Conservation (phyloP, 1,140 invertebrate genomes). For the Riptortus pedestris region DNA sequence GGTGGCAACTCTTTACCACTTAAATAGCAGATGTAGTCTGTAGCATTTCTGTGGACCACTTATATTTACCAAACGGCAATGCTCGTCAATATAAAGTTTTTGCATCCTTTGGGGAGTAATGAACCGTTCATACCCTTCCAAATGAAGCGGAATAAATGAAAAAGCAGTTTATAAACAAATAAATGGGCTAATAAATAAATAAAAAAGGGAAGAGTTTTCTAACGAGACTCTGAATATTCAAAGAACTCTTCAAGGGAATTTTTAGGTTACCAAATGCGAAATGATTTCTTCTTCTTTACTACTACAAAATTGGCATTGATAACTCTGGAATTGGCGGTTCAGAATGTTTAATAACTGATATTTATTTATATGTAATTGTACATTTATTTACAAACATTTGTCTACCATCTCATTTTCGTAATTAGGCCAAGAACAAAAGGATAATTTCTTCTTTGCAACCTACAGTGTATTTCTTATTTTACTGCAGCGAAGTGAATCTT, state of each 20-base stretch:
- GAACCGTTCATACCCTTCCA: background rate
- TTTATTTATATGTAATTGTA: too few species aligned
- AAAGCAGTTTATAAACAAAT: conserved; percentile 14
- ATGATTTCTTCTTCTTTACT: background rate
- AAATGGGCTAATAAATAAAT: conserved; percentile 6
- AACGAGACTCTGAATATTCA: background rate
- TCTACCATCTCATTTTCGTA: too few species aligned
- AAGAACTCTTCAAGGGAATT: background rate
- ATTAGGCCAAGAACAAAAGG: too few species aligned
- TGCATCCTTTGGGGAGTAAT: background rate
- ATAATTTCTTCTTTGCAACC: too few species aligned
- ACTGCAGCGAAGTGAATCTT: too few species aligned
- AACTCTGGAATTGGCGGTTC: too few species aligned
- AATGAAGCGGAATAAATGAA: conserved; percentile 1
- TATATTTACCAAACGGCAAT: background rate
- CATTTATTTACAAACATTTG: too few species aligned
- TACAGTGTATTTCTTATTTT: too few species aligned
- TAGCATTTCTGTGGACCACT: background rate
- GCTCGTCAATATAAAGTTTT: conserved; percentile 14
- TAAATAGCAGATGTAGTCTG: conserved; percentile 6
- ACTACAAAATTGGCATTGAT: too few species aligned
- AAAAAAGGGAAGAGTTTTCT: background rate
- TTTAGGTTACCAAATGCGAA: too few species aligned
- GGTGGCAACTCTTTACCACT: conserved; percentile 6
- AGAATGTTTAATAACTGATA: too few species aligned